These are phyloP conservation scores for Aspidiotus destructor DNA, from an alignment of 2,888 invertebrate species.

Conservation along the genomic window DNA sequence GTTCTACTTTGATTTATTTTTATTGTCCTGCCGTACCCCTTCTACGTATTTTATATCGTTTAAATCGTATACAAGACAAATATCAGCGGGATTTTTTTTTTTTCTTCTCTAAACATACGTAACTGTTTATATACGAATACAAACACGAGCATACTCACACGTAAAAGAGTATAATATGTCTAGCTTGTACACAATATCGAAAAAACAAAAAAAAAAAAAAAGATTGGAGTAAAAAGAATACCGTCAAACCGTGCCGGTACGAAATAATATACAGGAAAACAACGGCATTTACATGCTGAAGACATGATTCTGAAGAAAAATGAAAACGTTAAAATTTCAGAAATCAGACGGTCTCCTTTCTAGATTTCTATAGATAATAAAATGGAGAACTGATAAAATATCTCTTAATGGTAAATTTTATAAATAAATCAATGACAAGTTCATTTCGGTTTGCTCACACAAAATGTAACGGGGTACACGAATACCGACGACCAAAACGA, in stretches of 20 bases:
- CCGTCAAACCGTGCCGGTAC: not conserved
- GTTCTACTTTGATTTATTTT: slow-evolving; percentile 31
- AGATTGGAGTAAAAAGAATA: not conserved
- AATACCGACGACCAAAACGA: no score
- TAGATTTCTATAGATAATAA: not conserved
- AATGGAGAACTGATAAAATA: not conserved
- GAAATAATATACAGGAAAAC: slow-evolving; percentile 17
- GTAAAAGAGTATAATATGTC: not conserved
- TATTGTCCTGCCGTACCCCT: slow-evolving; percentile 22
- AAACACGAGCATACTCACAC: not conserved
- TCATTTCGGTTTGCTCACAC: not conserved
- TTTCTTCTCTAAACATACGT: slow-evolving; percentile 4
- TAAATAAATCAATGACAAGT: slow-evolving; percentile 9
- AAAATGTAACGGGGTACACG: no score
- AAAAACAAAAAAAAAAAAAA: not conserved
- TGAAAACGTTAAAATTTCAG: slow-evolving; percentile 28
- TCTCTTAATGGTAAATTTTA: not conserved
- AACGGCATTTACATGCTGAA: slow-evolving; percentile 22
- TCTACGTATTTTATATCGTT: not conserved
- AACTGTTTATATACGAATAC: not conserved
- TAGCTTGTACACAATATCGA: not conserved
- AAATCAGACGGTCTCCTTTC: slow-evolving; percentile 6
- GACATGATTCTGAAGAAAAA: slow-evolving; percentile 12
- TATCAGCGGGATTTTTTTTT: slow-evolving; percentile 29
- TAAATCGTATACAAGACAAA: slow-evolving; percentile 18